Evolutionary conservation across 2,888 invertebrate genomes (phyloP).

Genomic region (Syritta pipiens): DNA sequence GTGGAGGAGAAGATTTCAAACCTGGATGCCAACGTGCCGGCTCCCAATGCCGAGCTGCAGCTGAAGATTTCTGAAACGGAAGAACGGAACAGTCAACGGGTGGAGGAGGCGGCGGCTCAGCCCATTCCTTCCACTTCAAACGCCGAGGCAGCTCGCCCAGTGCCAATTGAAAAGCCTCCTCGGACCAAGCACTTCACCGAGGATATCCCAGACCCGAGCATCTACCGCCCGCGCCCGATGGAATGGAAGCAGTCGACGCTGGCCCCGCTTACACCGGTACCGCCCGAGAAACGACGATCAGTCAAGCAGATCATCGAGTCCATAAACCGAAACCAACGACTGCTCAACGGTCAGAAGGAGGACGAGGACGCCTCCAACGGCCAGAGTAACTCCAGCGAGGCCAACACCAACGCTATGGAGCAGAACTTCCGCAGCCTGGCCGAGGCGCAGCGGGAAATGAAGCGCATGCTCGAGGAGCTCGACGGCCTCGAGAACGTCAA

Average conservation of each 20-base stretch:
- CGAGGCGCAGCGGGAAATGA: slow-evolving; percentile 70
- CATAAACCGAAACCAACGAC: slow-evolving; percentile 77
- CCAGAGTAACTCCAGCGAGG: slow-evolving; percentile 48
- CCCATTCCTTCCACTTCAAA: slow-evolving; percentile 62
- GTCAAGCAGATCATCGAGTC: slow-evolving; percentile 79
- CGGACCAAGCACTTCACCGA: slow-evolving; percentile 37
- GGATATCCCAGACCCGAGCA: slow-evolving; percentile 23
- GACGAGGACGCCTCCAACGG: slow-evolving; percentile 38
- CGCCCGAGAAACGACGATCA: slow-evolving; percentile 74
- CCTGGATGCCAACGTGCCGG: slow-evolving; percentile 22
- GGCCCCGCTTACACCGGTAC: slow-evolving; percentile 71
- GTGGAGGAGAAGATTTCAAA: slow-evolving; percentile 46
- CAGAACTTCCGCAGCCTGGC: slow-evolving; percentile 70
- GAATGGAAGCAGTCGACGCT: slow-evolving; percentile 72
- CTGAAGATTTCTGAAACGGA: slow-evolving; percentile 42
- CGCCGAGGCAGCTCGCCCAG: slow-evolving; percentile 15
- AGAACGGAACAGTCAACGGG: slow-evolving; percentile 35
- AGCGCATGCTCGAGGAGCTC: slow-evolving; percentile 70
- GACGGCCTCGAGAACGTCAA: slow-evolving; percentile 51
- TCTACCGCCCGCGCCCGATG: slow-evolving; percentile 43
- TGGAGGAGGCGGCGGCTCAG: slow-evolving; percentile 16
- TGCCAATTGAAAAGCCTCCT: slow-evolving; percentile 51
- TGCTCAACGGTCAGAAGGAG: slow-evolving; percentile 73
- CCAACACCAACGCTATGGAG: slow-evolving; percentile 45
- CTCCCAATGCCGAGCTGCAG: slow-evolving; percentile 54